A percentile compares a stretch with the other conserved stretches of the same genome.
These are phyloP conservation scores for Dascyllus trimaculatus DNA, from an alignment of 2,113 vertebrate genomes.

Conservation along the genomic window DNA sequence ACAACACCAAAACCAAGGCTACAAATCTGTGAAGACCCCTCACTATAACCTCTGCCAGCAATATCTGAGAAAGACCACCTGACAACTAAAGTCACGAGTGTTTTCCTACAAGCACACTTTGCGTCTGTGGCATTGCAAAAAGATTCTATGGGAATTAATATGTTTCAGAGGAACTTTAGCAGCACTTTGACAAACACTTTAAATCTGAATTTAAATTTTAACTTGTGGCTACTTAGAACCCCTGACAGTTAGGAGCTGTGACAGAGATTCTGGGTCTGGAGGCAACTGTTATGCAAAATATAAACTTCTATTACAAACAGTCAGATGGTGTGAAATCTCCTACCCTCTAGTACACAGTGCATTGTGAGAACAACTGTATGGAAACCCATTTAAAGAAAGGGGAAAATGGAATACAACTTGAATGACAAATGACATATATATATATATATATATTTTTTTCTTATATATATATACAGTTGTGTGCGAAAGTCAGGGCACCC, in stretches of 20 bases:
- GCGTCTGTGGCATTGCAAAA: neutral
- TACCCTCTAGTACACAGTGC: too few species aligned
- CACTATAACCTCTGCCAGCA: constrained; percentile 6
- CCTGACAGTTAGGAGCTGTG: neutral
- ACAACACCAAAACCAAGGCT: constrained; percentile 49
- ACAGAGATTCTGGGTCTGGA: neutral
- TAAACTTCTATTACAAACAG: neutral
- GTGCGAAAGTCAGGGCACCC: too few species aligned
- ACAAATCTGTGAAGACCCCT: constrained; percentile 27
- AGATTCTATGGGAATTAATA: neutral
- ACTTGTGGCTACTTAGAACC: neutral
- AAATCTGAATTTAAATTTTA: too few species aligned
- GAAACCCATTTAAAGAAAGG: too few species aligned
- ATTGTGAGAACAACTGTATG: too few species aligned
- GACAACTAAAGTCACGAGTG: constrained; percentile 11
- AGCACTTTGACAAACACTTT: neutral
- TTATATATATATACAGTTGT: too few species aligned
- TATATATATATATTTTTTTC: too few species aligned
- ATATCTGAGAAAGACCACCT: constrained; percentile 26
- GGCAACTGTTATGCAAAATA: neutral
- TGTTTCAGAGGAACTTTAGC: neutral
- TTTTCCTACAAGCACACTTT: neutral
- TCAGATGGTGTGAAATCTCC: neutral
- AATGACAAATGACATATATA: too few species aligned
- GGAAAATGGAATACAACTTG: too few species aligned